Evolutionary conservation across 1,140 invertebrate genomes (phyloP).

Genomic region (Calephelis virginiensis): DNA sequence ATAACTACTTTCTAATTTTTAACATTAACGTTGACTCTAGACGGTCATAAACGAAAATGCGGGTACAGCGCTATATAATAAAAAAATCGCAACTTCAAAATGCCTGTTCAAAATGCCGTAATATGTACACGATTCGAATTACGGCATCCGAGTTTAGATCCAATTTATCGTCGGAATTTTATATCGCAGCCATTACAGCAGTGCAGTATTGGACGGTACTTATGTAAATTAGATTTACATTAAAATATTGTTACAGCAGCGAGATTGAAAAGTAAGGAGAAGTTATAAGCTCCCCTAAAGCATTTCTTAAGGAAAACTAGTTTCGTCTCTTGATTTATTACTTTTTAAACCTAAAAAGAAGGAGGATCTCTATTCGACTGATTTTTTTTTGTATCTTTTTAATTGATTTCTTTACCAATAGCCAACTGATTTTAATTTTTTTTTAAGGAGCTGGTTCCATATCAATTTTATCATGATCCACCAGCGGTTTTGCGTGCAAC

Average conservation of each 20-base stretch:
- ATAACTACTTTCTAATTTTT: too few species aligned
- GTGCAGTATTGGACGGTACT: slow-evolving; percentile 4
- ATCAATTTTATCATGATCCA: too few species aligned
- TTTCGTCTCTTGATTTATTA: too few species aligned
- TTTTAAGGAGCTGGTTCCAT: too few species aligned
- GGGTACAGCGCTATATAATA: not conserved
- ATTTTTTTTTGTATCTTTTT: too few species aligned
- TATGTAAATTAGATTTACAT: slow-evolving; percentile 13
- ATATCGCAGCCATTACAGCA: slow-evolving; percentile 1
- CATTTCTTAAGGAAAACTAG: too few species aligned
- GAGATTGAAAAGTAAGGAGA: not conserved
- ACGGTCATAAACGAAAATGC: not conserved
- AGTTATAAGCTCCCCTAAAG: not conserved
- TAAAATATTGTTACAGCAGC: slow-evolving; percentile 2
- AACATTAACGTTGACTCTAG: not conserved
- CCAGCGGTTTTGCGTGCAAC: too few species aligned
- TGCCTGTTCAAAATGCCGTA: not conserved
- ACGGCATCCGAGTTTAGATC: slow-evolving; percentile 12
- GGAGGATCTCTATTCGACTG: too few species aligned
- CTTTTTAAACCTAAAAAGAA: too few species aligned
- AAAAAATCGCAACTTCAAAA: not conserved
- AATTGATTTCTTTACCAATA: too few species aligned
- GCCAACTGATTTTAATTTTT: too few species aligned
- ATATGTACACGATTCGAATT: not conserved
- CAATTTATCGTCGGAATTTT: slow-evolving; percentile 9